phyloP scores from a whole-genome alignment of 2,888 invertebrate genomes.

The Epsilonema sp. region DNA sequence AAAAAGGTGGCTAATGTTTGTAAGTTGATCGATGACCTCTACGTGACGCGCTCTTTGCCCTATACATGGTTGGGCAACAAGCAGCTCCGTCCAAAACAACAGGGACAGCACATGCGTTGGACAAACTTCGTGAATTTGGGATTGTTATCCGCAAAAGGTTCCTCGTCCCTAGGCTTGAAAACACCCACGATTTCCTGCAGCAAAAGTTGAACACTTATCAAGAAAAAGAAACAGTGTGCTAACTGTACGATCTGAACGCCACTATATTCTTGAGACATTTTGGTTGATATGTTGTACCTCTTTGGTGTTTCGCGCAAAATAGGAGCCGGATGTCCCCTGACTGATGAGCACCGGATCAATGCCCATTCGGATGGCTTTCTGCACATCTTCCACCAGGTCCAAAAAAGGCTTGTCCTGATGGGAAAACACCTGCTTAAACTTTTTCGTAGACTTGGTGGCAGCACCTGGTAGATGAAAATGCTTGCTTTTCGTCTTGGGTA shows the following conservation, averaged over 20 bases:
- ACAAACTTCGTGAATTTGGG: slow-evolving; percentile 99
- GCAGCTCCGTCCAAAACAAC: slow-evolving; percentile 94
- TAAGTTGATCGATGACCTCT: no score
- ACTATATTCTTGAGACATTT: no score
- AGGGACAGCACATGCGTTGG: slow-evolving; percentile 50
- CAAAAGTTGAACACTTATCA: no score
- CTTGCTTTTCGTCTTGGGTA: no score
- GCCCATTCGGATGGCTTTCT: slow-evolving; percentile 62
- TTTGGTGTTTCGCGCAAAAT: slow-evolving; percentile 76
- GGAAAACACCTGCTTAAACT: no score
- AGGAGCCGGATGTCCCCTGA: slow-evolving; percentile 93
- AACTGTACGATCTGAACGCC: no score
- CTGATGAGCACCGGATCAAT: slow-evolving; percentile 85
- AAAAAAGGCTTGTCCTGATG: no score
- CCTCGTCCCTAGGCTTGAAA: slow-evolving; percentile 98
- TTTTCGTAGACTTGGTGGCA: no score
- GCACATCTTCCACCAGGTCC: not conserved
- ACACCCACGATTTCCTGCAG: slow-evolving; percentile 77
- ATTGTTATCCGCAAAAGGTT: slow-evolving; percentile 89
- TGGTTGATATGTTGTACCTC: slow-evolving; percentile 22
- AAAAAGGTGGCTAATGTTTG: not conserved
- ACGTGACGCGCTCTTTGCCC: no score
- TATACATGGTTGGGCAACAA: slow-evolving; percentile 71
- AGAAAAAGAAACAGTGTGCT: no score
- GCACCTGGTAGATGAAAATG: no score